Evolutionary conservation across 2,113 vertebrate species (phyloP).

Genomic region (Aegotheles bennettii): DNA sequence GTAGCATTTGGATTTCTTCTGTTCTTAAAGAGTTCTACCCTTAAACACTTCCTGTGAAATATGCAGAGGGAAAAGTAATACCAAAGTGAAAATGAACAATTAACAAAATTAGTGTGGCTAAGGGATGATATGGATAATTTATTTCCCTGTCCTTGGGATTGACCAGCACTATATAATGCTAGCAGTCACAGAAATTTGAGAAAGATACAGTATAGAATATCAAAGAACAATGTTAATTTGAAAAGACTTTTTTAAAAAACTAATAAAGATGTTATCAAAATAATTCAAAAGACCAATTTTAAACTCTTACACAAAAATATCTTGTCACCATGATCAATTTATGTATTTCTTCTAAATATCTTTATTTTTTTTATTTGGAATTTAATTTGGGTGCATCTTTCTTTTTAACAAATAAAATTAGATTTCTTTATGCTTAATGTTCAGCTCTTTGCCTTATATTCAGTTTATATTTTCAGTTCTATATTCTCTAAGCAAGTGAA

Average conservation of each 20-base stretch:
- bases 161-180: background rate
- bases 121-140: fast-evolving
- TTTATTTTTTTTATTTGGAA: background rate
- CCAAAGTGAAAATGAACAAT: background rate
- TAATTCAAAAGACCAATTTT: background rate
- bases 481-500: background rate
- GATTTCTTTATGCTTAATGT: background rate
- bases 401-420: background rate
- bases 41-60: background rate
- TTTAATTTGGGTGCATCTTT: background rate
- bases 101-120: background rate
- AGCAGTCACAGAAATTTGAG: background rate
- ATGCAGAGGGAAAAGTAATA: background rate
- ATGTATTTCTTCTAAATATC: background rate
- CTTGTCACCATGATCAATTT: background rate
- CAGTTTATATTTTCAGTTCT: no score
- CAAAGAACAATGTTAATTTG: background rate
- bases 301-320: background rate
- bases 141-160: background rate
- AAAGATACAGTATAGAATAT: background rate
- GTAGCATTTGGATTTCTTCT: background rate
- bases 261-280: background rate
- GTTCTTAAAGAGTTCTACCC: background rate
- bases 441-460: background rate
- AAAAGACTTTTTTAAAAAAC: background rate